phyloP scores from a whole-genome alignment of 2,113 vertebrate species.

The Myiagra hebetior region DNA sequence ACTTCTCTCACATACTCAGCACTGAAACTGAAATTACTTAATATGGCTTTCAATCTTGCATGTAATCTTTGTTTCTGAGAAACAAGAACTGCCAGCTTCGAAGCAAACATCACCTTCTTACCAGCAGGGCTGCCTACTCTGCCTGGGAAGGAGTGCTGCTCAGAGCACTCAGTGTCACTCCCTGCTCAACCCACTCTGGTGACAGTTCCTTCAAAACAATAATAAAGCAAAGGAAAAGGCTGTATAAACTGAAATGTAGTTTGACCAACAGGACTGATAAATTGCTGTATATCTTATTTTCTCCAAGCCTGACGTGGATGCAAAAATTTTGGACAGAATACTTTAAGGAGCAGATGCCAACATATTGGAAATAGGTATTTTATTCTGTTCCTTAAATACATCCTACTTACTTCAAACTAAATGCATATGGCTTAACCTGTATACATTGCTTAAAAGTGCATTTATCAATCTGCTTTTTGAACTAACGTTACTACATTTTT shows the following conservation, averaged over 20 bases:
- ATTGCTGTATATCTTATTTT: neutral
- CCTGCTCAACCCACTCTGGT: neutral
- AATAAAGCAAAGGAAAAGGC: neutral
- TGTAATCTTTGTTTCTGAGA: neutral
- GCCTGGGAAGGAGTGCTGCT: neutral
- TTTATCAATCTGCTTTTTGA: neutral
- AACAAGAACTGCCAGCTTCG: neutral
- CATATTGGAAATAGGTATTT: neutral
- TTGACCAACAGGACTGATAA: accelerated
- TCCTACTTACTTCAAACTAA: neutral
- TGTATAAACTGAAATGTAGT: neutral
- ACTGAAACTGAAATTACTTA: neutral
- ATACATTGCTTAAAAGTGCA: neutral
- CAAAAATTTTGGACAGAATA: neutral
- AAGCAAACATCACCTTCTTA: neutral
- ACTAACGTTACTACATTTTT: neutral
- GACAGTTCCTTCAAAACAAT: neutral
- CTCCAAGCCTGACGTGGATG: neutral
- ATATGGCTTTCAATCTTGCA: neutral
- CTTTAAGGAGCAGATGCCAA: neutral
- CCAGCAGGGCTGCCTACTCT: neutral
- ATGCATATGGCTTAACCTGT: neutral
- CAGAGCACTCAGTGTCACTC: neutral
- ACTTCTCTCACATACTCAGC: neutral
- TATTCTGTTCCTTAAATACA: neutral